Evolutionary conservation across 2,888 invertebrate species (phyloP), one percentile per base, ranked within the genome.

Genomic region (Dioctria linearis): DNA sequence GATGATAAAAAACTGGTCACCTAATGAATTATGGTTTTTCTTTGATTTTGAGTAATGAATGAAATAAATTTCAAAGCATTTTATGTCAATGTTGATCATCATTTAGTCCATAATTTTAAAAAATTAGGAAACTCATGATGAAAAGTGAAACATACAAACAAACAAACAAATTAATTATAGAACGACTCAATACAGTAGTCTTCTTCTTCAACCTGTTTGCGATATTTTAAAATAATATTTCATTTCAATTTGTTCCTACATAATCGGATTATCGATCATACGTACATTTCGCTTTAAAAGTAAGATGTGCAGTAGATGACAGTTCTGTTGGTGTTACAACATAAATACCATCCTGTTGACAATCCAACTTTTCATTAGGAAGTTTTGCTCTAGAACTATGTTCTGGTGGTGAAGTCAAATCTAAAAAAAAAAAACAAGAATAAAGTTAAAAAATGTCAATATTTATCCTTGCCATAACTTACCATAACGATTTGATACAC

Each of bases 401-500:
- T 82, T 88, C 88, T 67, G 88, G 87, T 2, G 88, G 88, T 9
- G 87, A 86, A 3, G 89, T 89, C 1, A 89, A 83, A 85, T 89
- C 91, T 91, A 82, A 67, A 84, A 83, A 37, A 76, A 51, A 54
- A 80, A 78, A 49, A n/a, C 5, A n/a, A 43, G n/a, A 67, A 40
- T 43, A 57, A 39, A 6, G 6, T 5, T 69, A 0, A 25, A 5
- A 37, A 37, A 37, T 5, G 9, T 39, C 25, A 39, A 6, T n/a
- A 40, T 9, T 49, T 37, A 5, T n/a, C 3, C 9, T 3, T 11
- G 9, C 25, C 25, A 25, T 25, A 25, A 25, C 25, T 25, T 82
- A 88, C 88, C 88, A 81, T 89, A 89, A 80, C 88, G 87, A 59
- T 86, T 88, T 11, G 88, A 87, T 82, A 86, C 85, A 81, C 89